phyloP scores from a whole-genome alignment of 2,888 invertebrate genomes.

The Deroplatys truncata region DNA sequence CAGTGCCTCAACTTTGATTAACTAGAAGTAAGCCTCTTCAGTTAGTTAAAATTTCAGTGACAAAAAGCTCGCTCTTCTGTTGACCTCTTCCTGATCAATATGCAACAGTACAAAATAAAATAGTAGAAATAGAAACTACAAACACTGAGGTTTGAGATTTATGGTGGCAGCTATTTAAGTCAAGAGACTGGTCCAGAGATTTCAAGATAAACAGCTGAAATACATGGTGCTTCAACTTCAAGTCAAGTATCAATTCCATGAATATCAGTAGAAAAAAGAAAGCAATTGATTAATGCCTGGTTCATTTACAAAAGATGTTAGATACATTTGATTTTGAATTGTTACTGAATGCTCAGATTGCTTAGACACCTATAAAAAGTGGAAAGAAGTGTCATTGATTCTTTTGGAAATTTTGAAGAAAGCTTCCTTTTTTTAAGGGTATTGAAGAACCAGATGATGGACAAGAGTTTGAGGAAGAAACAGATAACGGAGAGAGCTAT shows the following conservation, averaged over 20 bases:
- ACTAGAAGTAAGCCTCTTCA: too few species aligned
- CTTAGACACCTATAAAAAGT: constrained; percentile 28
- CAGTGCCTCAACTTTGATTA: too few species aligned
- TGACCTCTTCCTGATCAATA: too few species aligned
- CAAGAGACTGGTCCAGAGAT: background rate
- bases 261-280: background rate
- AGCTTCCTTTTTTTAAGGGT: constrained; percentile 23
- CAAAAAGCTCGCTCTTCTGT: too few species aligned
- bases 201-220: background rate
- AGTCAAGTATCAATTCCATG: background rate
- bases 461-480: constrained; percentile 46
- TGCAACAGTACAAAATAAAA: too few species aligned
- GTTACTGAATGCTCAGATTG: background rate
- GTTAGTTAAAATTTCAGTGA: too few species aligned
- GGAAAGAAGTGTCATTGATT: constrained; percentile 25
- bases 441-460: constrained; percentile 34
- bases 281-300: background rate
- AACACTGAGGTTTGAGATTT: too few species aligned
- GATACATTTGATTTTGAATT: background rate
- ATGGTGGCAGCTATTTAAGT: background rate
- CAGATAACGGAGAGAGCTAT: constrained; percentile 55
- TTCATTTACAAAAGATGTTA: background rate
- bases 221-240: background rate
- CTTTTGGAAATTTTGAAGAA: background rate
- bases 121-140: too few species aligned